Conservation (phyloP, 1,140 invertebrate species). For the Eciton burchellii region DNA sequence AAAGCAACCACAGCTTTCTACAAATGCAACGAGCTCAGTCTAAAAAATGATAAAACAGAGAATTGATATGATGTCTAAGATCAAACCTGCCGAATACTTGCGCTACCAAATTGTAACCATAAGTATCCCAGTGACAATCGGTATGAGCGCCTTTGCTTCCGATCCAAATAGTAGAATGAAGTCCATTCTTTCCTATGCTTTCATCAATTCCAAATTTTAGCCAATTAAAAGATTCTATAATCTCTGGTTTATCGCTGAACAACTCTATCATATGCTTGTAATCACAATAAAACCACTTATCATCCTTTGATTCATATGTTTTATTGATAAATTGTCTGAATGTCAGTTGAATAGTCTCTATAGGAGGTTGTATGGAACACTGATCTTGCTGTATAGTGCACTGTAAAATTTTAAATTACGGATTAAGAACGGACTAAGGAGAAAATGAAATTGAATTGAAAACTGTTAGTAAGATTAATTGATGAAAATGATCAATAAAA, state of each 20-base stretch:
- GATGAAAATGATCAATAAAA: conserved; percentile 3
- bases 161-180: conserved; percentile 95
- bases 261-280: conserved; percentile 93
- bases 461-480: background rate
- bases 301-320: conserved; percentile 76
- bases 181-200: conserved; percentile 83
- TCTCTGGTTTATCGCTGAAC: conserved; percentile 87
- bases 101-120: conserved; percentile 96
- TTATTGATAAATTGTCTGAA: conserved; percentile 88
- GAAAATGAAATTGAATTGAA: background rate
- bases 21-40: conserved; percentile 72
- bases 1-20: conserved; percentile 97
- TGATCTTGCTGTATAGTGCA: conserved; percentile 87
- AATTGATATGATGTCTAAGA: conserved; percentile 11
- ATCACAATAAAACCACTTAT: conserved; percentile 92
- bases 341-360: conserved; percentile 83
- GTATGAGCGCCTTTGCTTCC: conserved; percentile 95
- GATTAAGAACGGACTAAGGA: background rate
- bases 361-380: conserved; percentile 89
- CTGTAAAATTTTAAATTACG: background rate
- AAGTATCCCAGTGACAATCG: conserved; percentile 97
- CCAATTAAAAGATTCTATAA: conserved; percentile 91
- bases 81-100: conserved; percentile 93
- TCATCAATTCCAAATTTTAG: conserved; percentile 90
- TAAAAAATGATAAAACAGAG: conserved; percentile 3